Percentiles rank a stretch among this genome's conserved stretches.
phyloP scores from a whole-genome alignment of 2,888 invertebrate genomes.

The Drosophila formosana region DNA sequence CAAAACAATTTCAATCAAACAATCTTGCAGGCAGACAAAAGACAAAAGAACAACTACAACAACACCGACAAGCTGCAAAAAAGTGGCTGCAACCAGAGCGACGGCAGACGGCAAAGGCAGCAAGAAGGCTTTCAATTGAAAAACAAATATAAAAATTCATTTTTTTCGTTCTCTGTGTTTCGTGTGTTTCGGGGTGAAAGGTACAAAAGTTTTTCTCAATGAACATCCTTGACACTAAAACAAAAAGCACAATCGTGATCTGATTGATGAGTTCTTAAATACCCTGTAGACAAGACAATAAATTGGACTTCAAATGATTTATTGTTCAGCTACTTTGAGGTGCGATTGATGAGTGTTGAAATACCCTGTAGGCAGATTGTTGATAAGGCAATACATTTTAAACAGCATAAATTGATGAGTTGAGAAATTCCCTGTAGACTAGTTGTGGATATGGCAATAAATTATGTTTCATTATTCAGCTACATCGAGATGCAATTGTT shows the following conservation, averaged over 20 bases:
- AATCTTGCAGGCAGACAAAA: constrained; percentile 31
- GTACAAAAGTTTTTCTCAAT: constrained; percentile 25
- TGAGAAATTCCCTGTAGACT: no score
- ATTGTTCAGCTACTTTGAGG: no score
- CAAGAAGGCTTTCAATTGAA: constrained; percentile 30
- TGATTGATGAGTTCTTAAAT: not conserved
- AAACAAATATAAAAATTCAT: constrained; percentile 20
- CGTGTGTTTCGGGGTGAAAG: constrained; percentile 4
- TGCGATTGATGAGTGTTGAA: no score
- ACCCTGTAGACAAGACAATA: not conserved
- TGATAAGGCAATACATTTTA: no score
- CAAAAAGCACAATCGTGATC: not conserved
- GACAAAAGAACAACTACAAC: not conserved
- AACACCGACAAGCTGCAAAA: not conserved
- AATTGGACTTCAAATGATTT: no score
- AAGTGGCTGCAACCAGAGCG: constrained; percentile 4
- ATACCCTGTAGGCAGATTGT: no score
- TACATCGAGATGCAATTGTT: no score
- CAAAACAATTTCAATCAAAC: constrained; percentile 41
- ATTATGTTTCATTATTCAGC: no score
- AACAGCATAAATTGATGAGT: no score
- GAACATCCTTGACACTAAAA: constrained; percentile 20
- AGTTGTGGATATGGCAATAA: no score
- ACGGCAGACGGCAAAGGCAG: not conserved
- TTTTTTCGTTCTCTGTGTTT: constrained; percentile 1